Conservation (phyloP, 2,888 invertebrate species). For the Byasa hedistus region DNA sequence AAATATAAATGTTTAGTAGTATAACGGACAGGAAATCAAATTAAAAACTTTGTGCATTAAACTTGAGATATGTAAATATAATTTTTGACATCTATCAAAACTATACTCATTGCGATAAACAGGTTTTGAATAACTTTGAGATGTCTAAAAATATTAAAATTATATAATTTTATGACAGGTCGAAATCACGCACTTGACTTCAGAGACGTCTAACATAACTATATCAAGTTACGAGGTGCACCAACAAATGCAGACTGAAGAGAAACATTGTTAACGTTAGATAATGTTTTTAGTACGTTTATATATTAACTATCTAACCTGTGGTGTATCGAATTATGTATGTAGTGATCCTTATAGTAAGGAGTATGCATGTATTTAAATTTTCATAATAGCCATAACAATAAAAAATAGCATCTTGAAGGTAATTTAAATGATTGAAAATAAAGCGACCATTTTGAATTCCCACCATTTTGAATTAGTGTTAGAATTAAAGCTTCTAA, state of each 20-base stretch:
- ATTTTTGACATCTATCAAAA: too few species aligned
- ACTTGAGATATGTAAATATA: too few species aligned
- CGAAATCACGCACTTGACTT: constrained; percentile 64
- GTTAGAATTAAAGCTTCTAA: too few species aligned
- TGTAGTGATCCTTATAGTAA: background rate
- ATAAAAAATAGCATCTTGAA: too few species aligned
- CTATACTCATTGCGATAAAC: background rate
- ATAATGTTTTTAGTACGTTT: constrained; percentile 8
- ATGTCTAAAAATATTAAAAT: constrained; percentile 22
- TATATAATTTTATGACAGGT: constrained; percentile 48
- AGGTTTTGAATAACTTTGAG: background rate
- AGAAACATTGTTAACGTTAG: constrained; percentile 25
- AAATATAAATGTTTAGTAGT: too few species aligned
- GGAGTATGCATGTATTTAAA: too few species aligned
- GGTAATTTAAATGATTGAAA: too few species aligned
- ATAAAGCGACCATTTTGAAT: too few species aligned
- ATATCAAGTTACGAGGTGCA: constrained; percentile 67
- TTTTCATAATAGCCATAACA: too few species aligned
- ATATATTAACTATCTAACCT: background rate
- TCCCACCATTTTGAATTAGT: too few species aligned
- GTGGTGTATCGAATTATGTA: background rate
- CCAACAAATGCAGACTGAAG: constrained; percentile 39
- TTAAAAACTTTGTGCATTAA: too few species aligned
- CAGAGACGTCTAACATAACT: constrained; percentile 63
- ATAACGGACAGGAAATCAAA: too few species aligned